Conservation (phyloP, 92 coral and sea anemone genomes). For the Porites divaricata region DNA sequence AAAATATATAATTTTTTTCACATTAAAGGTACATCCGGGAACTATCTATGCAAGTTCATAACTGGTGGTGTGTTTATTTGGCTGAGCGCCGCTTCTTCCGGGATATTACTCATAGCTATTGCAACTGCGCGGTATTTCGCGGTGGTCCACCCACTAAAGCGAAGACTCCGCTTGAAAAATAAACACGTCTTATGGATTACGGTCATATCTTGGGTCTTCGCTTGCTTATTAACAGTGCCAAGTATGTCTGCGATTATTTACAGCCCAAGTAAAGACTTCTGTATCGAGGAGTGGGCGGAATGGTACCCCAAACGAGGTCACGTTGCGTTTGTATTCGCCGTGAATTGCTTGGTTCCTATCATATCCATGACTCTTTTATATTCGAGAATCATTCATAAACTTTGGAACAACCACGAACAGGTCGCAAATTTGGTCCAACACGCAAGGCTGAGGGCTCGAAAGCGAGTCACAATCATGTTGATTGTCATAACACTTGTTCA, state of each 20-base stretch:
- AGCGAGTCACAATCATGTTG: constrained; percentile 75
- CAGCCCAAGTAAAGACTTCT: constrained; percentile 51
- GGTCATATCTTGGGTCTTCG: constrained; percentile 68
- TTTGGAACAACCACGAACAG: constrained; percentile 64
- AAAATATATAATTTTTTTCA: not conserved
- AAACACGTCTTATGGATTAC: constrained; percentile 55
- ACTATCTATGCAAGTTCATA: constrained; percentile 65
- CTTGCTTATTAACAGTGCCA: constrained; percentile 63
- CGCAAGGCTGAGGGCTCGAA: constrained; percentile 77
- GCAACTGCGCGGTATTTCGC: constrained; percentile 79
- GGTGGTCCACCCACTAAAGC: constrained; percentile 65
- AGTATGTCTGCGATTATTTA: constrained; percentile 66
- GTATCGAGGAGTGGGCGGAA: constrained; percentile 67
- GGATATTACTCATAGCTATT: constrained; percentile 73
- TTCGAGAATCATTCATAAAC: constrained; percentile 55
- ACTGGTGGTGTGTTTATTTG: constrained; percentile 82
- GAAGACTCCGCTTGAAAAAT: constrained; percentile 57
- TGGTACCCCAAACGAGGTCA: constrained; percentile 61
- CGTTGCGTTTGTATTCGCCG: constrained; percentile 68
- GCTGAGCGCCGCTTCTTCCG: constrained; percentile 72
- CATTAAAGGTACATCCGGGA: constrained; percentile 26
- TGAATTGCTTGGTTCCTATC: constrained; percentile 61
- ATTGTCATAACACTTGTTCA: constrained; percentile 68
- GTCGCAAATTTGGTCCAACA: constrained; percentile 63
- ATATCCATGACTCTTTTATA: constrained; percentile 67